Conservation (phyloP, 2,888 invertebrate species). For the Aquatica leii region DNA sequence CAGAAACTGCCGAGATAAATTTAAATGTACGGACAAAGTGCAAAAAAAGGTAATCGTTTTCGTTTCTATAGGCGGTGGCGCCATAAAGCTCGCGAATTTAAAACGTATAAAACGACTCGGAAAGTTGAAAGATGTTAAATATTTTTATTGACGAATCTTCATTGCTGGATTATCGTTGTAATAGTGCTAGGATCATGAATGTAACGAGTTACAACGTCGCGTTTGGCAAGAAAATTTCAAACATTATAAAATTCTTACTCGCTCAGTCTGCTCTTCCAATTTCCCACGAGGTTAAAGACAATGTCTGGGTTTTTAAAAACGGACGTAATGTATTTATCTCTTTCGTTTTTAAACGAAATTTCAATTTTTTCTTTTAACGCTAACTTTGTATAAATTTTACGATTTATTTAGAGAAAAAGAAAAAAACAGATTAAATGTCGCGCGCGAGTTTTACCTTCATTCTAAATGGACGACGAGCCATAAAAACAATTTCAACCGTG, state of each 20-base stretch:
- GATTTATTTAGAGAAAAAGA: neutral
- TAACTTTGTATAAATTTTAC: neutral
- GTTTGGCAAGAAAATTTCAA: conserved; percentile 26
- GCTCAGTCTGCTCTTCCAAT: conserved; percentile 29
- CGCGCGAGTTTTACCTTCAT: neutral
- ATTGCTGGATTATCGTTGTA: conserved; percentile 16
- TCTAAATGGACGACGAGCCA: conserved; percentile 29
- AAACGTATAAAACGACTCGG: neutral
- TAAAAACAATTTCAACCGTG: conserved; percentile 33
- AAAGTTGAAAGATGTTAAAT: conserved; percentile 12
- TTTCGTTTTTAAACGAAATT: conserved; percentile 16
- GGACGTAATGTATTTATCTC: conserved; percentile 34
- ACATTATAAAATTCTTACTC: conserved; percentile 27
- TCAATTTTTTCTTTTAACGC: conserved; percentile 4
- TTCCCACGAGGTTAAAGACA: conserved; percentile 36
- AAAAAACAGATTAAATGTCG: conserved; percentile 7
- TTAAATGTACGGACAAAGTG: too few relatives aligned
- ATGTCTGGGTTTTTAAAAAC: conserved; percentile 27
- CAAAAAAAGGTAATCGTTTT: too few relatives aligned
- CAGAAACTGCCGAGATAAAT: too few relatives aligned
- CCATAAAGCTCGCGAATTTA: too few relatives aligned
- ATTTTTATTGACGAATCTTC: conserved; percentile 16
- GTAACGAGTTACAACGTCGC: conserved; percentile 17
- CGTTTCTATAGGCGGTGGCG: too few relatives aligned
- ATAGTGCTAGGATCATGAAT: conserved; percentile 7